Conservation (phyloP, 2,888 invertebrate species). For the Mylabris sibirica region DNA sequence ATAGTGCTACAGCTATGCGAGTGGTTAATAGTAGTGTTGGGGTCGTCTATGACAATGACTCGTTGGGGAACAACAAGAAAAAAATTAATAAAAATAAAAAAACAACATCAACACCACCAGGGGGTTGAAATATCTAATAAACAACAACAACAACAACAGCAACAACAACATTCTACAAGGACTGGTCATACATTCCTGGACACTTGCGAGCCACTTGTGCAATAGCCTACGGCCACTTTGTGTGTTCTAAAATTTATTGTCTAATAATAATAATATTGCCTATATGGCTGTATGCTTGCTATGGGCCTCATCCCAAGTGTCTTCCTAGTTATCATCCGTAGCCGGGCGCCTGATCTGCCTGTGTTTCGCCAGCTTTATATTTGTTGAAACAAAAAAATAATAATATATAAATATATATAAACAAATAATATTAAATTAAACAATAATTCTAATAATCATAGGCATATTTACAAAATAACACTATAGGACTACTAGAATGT, state of each 20-base stretch:
- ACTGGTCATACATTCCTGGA: conserved; percentile 57
- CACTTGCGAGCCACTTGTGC: conserved; percentile 52
- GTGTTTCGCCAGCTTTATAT: conserved; percentile 46
- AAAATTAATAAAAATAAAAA: conserved; percentile 21
- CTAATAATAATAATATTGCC: conserved; percentile 18
- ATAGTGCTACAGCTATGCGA: conserved; percentile 56
- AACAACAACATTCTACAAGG: conserved; percentile 41
- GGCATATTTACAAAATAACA: conserved; percentile 17
- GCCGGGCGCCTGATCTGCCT: conserved; percentile 30
- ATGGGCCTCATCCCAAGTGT: conserved; percentile 56
- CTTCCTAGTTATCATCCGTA: conserved; percentile 53
- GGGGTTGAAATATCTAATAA: conserved; percentile 52
- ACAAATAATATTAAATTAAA: conserved; percentile 36
- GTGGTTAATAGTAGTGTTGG: conserved; percentile 53
- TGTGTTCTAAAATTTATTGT: conserved; percentile 24
- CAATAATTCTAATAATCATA: conserved; percentile 28
- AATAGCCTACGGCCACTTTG: conserved; percentile 44
- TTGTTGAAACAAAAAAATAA: conserved; percentile 36
- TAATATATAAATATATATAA: conserved; percentile 15
- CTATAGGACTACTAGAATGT: conserved; percentile 44
- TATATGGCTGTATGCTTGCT: conserved; percentile 37
- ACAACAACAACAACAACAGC: conserved; percentile 32
- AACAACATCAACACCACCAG: conserved; percentile 37
- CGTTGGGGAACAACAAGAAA: conserved; percentile 48
- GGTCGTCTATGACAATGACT: conserved; percentile 51